A percentile compares a stretch with the other conserved stretches of the same genome.
Conservation (phyloP, 2,888 invertebrate genomes). For the Diarsia rubi region DNA sequence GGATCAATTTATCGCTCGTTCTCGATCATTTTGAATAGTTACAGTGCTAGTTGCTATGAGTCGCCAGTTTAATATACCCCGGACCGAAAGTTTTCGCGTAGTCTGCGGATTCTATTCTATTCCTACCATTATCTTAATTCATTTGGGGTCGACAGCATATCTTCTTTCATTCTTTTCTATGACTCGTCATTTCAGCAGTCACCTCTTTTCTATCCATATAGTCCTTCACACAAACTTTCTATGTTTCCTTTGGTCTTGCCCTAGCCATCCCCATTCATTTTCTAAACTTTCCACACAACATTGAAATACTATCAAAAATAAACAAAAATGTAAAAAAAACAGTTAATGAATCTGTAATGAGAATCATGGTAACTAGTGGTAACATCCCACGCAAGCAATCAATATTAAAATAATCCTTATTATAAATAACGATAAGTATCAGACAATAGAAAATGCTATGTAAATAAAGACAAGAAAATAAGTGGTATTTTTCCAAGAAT, state of each 20-base stretch:
- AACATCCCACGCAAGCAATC: not conserved
- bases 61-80: too few species aligned
- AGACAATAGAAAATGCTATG: not conserved
- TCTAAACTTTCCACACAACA: not conserved
- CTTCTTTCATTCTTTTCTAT: not conserved
- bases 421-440: not conserved
- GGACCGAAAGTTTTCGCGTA: too few species aligned
- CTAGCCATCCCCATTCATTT: not conserved
- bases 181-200: not conserved
- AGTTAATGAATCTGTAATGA: not conserved
- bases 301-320: too few species aligned
- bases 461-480: conserved; percentile 20
- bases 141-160: not conserved
- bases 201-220: not conserved
- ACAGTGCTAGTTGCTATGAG: too few species aligned
- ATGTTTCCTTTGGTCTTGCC: not conserved
- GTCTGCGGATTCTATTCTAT: too few species aligned
- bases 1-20: too few species aligned
- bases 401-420: not conserved
- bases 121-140: not conserved
- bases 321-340: too few species aligned
- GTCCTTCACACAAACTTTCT: not conserved
- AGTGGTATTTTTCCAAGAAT: not conserved
- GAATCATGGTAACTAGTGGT: not conserved
- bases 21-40: too few species aligned